A percentile compares a stretch with the other conserved stretches of the same genome.
Conservation (phyloP, 2,888 invertebrate species). For the Harpalus rufipes region DNA sequence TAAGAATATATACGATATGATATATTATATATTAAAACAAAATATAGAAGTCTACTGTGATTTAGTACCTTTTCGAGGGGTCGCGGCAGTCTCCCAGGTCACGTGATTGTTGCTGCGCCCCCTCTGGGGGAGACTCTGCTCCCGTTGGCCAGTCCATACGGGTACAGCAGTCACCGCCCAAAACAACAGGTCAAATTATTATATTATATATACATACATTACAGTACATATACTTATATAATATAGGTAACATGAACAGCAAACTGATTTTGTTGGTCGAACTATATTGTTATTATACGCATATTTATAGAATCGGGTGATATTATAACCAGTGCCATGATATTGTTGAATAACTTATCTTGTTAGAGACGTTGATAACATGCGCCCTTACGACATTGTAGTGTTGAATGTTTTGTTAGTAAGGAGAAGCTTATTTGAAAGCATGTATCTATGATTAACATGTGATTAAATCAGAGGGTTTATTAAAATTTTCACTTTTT, state of each 20-base stretch:
- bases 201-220: constrained; percentile 60
- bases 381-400: constrained; percentile 71
- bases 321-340: constrained; percentile 79
- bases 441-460: constrained; percentile 76
- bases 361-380: constrained; percentile 77
- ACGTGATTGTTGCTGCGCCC: constrained; percentile 33
- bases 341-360: constrained; percentile 77
- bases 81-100: constrained; percentile 62
- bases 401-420: constrained; percentile 76
- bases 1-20: constrained; percentile 45
- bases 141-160: constrained; percentile 43
- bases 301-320: constrained; percentile 78
- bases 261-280: constrained; percentile 66
- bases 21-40: constrained; percentile 57
- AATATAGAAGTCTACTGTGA: constrained; percentile 65
- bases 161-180: constrained; percentile 54
- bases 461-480: constrained; percentile 77
- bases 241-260: constrained; percentile 61
- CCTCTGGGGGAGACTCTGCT: constrained; percentile 57
- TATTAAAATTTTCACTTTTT: constrained; percentile 74
- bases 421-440: constrained; percentile 76
- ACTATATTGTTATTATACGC: constrained; percentile 75
- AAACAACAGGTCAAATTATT: constrained; percentile 62
- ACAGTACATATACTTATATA: constrained; percentile 56
- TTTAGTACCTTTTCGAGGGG: constrained; percentile 59